A percentile compares a stretch with the other conserved stretches of the same genome.
These are phyloP conservation scores for Centropyge bicolor DNA, from an alignment of 2,797 vertebrate genomes.

Conservation along the genomic window DNA sequence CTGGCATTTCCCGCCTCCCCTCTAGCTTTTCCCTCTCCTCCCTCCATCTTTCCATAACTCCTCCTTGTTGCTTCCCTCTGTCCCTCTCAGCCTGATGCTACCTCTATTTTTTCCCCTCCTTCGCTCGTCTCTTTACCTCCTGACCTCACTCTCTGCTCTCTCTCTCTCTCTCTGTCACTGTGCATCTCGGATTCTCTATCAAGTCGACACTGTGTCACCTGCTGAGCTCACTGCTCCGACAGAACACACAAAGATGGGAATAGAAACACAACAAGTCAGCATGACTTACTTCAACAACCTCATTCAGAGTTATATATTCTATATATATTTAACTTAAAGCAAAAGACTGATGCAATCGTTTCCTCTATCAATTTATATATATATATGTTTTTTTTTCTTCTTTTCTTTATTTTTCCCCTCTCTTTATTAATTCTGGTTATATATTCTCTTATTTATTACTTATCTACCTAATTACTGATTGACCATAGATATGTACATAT, in stretches of 20 bases:
- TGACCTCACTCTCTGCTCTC: slow-evolving; percentile 26
- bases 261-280: slow-evolving; percentile 52
- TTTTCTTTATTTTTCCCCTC: no score
- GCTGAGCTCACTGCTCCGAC: slow-evolving; percentile 57
- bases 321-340: no score
- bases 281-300: slow-evolving; percentile 23
- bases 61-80: slow-evolving; percentile 10
- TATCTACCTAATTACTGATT: no score
- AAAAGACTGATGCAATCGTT: no score
- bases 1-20: slow-evolving; percentile 69
- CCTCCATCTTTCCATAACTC: slow-evolving; percentile 11
- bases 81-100: neutral
- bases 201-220: slow-evolving; percentile 41
- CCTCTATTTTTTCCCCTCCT: neutral
- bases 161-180: slow-evolving; percentile 47
- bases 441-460: no score
- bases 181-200: slow-evolving; percentile 21
- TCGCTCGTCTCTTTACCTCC: slow-evolving; percentile 2
- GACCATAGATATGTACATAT: no score
- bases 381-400: no score
- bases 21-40: slow-evolving; percentile 45
- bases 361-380: no score
- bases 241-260: slow-evolving; percentile 25
- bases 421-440: no score
- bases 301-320: slow-evolving; percentile 7